Conservation (phyloP, 2,797 vertebrate genomes). For the Anas acuta region DNA sequence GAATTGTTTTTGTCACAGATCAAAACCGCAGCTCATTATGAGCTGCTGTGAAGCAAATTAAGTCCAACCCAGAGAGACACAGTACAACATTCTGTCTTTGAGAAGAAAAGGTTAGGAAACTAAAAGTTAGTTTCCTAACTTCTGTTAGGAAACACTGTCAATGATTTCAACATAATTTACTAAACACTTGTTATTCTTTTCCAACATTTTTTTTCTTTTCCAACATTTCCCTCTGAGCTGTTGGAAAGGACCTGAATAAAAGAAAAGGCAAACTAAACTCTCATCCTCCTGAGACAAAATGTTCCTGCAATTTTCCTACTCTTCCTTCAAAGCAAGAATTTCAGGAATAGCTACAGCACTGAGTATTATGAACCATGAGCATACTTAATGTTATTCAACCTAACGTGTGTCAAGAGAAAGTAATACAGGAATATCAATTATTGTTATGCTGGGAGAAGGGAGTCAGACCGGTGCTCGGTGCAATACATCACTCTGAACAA, state of each 20-base stretch:
- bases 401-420: conserved; percentile 14
- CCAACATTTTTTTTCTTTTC: not conserved
- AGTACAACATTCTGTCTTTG: not conserved
- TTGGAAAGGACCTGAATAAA: conserved; percentile 28
- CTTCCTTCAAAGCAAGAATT: conserved; percentile 20
- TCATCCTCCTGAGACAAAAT: conserved; percentile 32
- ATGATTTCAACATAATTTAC: not conserved
- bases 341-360: not conserved
- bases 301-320: conserved; percentile 4
- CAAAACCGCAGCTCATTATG: not conserved
- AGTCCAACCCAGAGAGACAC: not conserved
- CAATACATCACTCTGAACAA: not conserved
- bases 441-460: not conserved
- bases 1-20: not conserved
- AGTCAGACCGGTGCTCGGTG: not conserved
- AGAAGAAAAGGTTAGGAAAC: not conserved
- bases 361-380: not conserved
- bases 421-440: not conserved
- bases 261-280: conserved; percentile 26
- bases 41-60: not conserved
- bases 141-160: not conserved
- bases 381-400: not conserved
- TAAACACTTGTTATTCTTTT: not conserved
- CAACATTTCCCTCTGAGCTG: not conserved
- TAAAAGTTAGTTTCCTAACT: not conserved